phyloP scores from a whole-genome alignment of 2,888 invertebrate genomes.

The Aradus depressus region DNA sequence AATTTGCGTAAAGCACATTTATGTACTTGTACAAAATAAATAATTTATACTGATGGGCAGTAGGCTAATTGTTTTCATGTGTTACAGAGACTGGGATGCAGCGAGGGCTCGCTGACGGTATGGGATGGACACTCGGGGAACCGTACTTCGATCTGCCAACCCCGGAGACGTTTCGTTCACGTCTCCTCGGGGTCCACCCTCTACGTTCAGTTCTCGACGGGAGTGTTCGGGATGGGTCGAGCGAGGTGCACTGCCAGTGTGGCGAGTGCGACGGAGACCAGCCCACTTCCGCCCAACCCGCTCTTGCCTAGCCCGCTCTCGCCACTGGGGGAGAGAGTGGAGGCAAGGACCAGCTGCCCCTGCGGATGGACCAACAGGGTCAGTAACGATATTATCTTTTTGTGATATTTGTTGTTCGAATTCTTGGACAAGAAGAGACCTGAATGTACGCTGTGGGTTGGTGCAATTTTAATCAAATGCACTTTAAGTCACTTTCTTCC shows the following conservation, averaged over 20 bases:
- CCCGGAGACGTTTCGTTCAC: neutral
- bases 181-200: slow-evolving; percentile 1
- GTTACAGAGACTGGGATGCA: slow-evolving; percentile 16
- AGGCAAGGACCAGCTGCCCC: slow-evolving; percentile 15
- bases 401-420: too few relatives aligned
- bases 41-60: too few relatives aligned
- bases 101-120: slow-evolving; percentile 15
- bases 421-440: neutral
- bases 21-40: neutral
- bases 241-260: neutral
- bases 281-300: neutral
- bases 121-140: slow-evolving; percentile 17
- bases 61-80: too few relatives aligned
- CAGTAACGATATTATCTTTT: too few relatives aligned
- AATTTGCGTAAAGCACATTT: neutral
- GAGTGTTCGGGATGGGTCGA: neutral
- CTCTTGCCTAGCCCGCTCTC: neutral
- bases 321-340: slow-evolving; percentile 4
- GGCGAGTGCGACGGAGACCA: too few relatives aligned
- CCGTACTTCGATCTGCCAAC: slow-evolving; percentile 9
- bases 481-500: too few relatives aligned
- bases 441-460: neutral
- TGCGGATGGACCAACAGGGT: slow-evolving; percentile 26
- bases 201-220: slow-evolving; percentile 6
- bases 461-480: too few relatives aligned